phyloP scores from a whole-genome alignment of 1,140 invertebrate species.

The Fopius arisanus region DNA sequence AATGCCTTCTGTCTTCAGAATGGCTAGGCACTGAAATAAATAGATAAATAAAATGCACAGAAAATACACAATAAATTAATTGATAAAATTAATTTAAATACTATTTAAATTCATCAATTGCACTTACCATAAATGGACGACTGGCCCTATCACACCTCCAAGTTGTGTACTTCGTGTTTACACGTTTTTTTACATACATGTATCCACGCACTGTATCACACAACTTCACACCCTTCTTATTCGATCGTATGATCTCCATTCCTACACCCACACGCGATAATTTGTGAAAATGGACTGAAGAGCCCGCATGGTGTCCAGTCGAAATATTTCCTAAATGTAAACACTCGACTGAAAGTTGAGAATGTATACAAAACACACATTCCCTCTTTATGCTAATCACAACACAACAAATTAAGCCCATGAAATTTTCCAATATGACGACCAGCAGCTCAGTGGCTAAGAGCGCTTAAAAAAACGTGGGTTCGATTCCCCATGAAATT shows the following conservation, averaged over 20 bases:
- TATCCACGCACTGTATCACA: slow-evolving; percentile 40
- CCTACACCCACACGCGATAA: too few relatives aligned
- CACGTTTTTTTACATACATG: background rate
- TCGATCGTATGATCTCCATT: background rate
- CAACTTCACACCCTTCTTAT: slow-evolving; percentile 21
- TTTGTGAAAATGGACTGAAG: too few relatives aligned
- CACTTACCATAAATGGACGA: slow-evolving; percentile 28
- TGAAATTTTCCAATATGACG: too few relatives aligned
- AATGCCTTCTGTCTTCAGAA: background rate
- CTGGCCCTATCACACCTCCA: background rate
- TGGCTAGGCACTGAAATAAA: background rate
- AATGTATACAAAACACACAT: too few relatives aligned
- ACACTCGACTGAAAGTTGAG: too few relatives aligned
- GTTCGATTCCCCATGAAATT: too few relatives aligned
- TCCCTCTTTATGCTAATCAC: too few relatives aligned
- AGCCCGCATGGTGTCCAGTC: too few relatives aligned
- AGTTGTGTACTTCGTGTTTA: background rate
- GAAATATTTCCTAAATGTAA: too few relatives aligned
- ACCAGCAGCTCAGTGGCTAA: too few relatives aligned
- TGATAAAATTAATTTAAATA: slow-evolving; percentile 27
- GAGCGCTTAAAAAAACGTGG: too few relatives aligned
- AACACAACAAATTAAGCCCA: too few relatives aligned
- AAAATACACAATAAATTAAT: slow-evolving; percentile 20
- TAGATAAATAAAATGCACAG: slow-evolving; percentile 6
- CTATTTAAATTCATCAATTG: background rate